Percentiles rank a stretch among this genome's conserved stretches.
Conservation (phyloP, 2,888 invertebrate genomes). For the Philereme vetulata region DNA sequence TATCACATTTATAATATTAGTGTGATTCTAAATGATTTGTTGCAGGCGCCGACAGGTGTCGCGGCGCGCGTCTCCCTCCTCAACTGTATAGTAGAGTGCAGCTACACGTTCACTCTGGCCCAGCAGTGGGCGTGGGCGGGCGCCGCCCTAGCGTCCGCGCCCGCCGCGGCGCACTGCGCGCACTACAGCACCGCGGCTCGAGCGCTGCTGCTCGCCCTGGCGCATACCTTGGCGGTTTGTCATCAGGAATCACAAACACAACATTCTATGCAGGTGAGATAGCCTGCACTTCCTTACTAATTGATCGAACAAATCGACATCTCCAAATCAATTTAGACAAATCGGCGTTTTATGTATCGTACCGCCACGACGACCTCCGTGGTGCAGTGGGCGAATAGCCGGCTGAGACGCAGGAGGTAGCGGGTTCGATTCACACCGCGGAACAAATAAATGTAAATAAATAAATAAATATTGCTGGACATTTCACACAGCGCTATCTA, state of each 20-base stretch:
- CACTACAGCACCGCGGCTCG: constrained; percentile 55
- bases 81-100: constrained; percentile 50
- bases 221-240: constrained; percentile 48
- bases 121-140: constrained; percentile 68
- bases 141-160: constrained; percentile 51
- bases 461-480: too few species aligned
- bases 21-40: background rate
- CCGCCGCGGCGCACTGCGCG: constrained; percentile 46
- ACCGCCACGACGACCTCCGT: too few species aligned
- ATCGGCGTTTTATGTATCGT: too few species aligned
- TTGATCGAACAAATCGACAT: too few species aligned
- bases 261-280: constrained; percentile 36
- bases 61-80: constrained; percentile 64
- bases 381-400: too few species aligned
- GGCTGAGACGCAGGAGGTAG: too few species aligned
- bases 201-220: constrained; percentile 59
- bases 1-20: too few species aligned
- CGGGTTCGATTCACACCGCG: too few species aligned
- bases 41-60: constrained; percentile 64
- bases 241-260: constrained; percentile 12
- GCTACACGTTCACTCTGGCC: constrained; percentile 46
- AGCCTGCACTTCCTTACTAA: background rate
- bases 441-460: too few species aligned
- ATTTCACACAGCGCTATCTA: too few species aligned
- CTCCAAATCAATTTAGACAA: too few species aligned